These are phyloP conservation scores for Agrotis puta DNA, from an alignment of 2,888 invertebrate genomes.

Conservation along the genomic window DNA sequence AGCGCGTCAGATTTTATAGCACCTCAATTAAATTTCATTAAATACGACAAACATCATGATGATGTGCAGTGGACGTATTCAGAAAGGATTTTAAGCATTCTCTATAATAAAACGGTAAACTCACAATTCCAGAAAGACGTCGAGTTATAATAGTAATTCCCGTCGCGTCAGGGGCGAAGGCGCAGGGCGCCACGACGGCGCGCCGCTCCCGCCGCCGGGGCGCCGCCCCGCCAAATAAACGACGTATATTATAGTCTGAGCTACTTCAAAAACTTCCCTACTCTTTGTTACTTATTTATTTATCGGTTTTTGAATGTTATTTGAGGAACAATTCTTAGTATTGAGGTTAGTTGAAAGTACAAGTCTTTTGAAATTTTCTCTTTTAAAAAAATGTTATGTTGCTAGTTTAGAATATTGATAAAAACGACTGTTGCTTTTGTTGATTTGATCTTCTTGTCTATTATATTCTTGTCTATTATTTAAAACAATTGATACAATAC, in stretches of 20 bases:
- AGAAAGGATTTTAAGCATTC: background rate
- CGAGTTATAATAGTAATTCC: slow-evolving; percentile 68
- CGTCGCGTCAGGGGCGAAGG: slow-evolving; percentile 72
- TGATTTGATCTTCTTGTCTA: background rate
- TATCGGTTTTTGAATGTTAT: slow-evolving; percentile 48
- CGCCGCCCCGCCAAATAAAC: slow-evolving; percentile 67
- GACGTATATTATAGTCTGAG: slow-evolving; percentile 54
- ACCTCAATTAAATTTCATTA: too few species aligned
- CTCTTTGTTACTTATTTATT: slow-evolving; percentile 60
- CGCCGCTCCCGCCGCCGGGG: slow-evolving; percentile 74
- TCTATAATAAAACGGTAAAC: slow-evolving; percentile 1
- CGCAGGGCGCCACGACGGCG: slow-evolving; percentile 79
- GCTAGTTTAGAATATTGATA: too few species aligned
- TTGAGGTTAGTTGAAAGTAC: slow-evolving; percentile 17
- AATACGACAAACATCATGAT: too few species aligned
- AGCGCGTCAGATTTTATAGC: too few species aligned
- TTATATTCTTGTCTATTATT: slow-evolving; percentile 10
- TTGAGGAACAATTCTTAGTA: slow-evolving; percentile 33
- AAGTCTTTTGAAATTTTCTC: too few species aligned
- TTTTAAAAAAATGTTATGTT: too few species aligned
- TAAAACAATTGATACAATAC: slow-evolving; percentile 29
- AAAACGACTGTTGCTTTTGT: too few species aligned
- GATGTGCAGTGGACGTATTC: background rate
- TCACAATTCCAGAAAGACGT: slow-evolving; percentile 22
- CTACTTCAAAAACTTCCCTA: slow-evolving; percentile 61